Percentiles rank a stretch among this genome's conserved stretches.
Evolutionary conservation across 35 echinoderm and acorn worm genomes (phyloP).

Genomic region (Lytechinus pictus): DNA sequence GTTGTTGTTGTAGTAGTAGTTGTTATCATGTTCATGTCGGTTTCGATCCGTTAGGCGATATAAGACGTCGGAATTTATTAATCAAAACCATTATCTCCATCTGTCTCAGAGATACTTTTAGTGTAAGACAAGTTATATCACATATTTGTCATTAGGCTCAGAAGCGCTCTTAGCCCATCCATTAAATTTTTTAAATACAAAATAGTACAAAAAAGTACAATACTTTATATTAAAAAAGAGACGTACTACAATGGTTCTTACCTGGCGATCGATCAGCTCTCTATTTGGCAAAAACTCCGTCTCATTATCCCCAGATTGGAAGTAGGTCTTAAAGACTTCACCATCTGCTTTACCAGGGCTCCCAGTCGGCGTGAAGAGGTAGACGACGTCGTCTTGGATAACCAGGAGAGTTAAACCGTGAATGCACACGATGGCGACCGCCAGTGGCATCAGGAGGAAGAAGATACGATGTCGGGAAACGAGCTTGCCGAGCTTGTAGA

Average conservation of each 20-base stretch:
- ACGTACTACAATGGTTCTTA: not conserved
- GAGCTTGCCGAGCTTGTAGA: conserved; percentile 75
- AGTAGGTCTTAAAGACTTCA: conserved; percentile 55
- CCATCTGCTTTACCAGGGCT: conserved; percentile 66
- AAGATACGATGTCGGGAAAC: conserved; percentile 75
- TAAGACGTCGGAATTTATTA: no score
- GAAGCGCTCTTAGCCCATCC: no score
- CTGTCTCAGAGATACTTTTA: no score
- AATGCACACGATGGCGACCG: conserved; percentile 59
- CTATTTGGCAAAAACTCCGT: conserved; percentile 84
- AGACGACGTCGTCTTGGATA: conserved; percentile 61
- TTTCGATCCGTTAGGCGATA: no score
- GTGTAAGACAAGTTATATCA: no score
- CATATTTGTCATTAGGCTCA: no score
- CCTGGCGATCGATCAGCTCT: conserved; percentile 59
- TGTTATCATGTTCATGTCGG: no score
- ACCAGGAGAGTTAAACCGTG: conserved; percentile 46
- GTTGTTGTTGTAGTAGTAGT: no score
- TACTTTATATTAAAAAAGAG: no score
- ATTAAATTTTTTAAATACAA: no score
- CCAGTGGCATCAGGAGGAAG: conserved; percentile 74
- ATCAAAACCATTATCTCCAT: no score
- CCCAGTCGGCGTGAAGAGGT: conserved; percentile 80
- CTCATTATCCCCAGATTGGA: conserved; percentile 64
- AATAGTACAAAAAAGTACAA: no score